phyloP scores from a whole-genome alignment of 2,888 invertebrate species.

The Schizotus pectinicornis region DNA sequence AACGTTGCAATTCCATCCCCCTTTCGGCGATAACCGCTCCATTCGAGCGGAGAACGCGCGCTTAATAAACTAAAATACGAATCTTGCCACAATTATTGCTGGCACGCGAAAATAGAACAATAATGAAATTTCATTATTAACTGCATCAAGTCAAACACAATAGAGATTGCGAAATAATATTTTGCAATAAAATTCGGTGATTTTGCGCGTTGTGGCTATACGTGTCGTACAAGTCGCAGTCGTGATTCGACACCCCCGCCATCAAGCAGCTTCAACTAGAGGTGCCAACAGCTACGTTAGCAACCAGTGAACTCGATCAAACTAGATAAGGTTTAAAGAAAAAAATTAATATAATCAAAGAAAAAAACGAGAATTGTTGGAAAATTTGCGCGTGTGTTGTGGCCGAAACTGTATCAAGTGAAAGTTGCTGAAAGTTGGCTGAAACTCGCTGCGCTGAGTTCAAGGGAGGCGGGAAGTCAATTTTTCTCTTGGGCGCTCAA shows the following conservation, averaged over 20 bases:
- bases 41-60: too few relatives aligned
- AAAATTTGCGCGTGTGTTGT: too few relatives aligned
- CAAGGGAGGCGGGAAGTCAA: too few relatives aligned
- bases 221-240: constrained; percentile 28
- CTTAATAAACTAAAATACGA: too few relatives aligned
- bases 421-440: neutral
- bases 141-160: neutral
- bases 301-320: neutral
- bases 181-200: constrained; percentile 31
- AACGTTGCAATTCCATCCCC: too few relatives aligned
- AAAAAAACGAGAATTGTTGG: neutral
- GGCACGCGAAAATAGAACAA: too few relatives aligned
- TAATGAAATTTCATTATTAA: too few relatives aligned
- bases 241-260: constrained; percentile 26
- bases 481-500: too few relatives aligned
- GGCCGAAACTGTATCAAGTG: neutral
- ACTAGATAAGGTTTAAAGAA: neutral
- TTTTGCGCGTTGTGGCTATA: constrained; percentile 29
- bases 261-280: constrained; percentile 7
- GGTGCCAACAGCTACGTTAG: constrained; percentile 1
- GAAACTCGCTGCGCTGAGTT: neutral
- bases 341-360: neutral
- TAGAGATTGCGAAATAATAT: constrained; percentile 20
- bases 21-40: too few relatives aligned
- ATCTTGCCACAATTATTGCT: too few relatives aligned